phyloP scores from a whole-genome alignment of 1,140 invertebrate genomes.

The Phymorhynchus buccinoides region DNA sequence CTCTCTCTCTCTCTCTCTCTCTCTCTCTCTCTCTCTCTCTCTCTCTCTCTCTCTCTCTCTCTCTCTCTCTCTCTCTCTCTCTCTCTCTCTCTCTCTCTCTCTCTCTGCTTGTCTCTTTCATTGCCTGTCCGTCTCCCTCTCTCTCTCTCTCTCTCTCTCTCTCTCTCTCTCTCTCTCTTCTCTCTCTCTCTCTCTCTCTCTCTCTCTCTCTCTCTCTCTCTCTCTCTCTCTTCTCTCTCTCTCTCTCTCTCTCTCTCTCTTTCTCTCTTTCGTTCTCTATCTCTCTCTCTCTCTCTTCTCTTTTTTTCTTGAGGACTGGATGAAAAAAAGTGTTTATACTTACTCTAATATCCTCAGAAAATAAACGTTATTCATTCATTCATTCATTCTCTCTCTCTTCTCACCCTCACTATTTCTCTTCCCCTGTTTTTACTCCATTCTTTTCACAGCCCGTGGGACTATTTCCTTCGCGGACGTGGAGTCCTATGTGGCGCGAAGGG shows the following conservation, averaged over 20 bases:
- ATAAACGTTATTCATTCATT: no score
- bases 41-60: not conserved
- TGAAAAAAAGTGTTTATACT: no score
- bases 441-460: constrained; percentile 54
- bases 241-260: not conserved
- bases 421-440: not conserved
- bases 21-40: constrained; percentile 4
- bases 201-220: not conserved
- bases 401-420: not conserved
- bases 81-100: not conserved
- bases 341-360: no score
- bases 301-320: no score
- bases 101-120: not conserved
- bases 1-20: constrained; percentile 17
- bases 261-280: not conserved
- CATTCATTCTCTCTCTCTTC: not conserved
- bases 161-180: not conserved
- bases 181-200: not conserved
- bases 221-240: constrained; percentile 12
- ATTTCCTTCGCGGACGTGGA: constrained; percentile 59
- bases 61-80: not conserved
- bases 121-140: not conserved
- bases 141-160: not conserved
- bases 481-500: constrained; percentile 54
- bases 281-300: constrained; percentile 2